A percentile compares a stretch with the other conserved stretches of the same genome.
Conservation (phyloP, 2,888 invertebrate genomes). For the Boloria selene region DNA sequence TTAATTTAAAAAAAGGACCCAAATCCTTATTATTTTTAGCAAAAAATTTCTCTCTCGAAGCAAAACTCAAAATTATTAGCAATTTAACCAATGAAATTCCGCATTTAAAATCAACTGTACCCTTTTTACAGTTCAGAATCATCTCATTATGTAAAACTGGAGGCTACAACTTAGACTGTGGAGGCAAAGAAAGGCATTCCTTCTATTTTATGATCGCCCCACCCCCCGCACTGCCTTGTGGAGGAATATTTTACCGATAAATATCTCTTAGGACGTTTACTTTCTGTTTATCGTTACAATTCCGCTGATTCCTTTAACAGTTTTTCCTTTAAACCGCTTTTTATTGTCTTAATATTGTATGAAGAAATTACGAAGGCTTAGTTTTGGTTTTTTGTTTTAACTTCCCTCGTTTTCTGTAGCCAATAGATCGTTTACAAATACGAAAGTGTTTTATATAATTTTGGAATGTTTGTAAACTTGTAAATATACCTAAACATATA, state of each 20-base stretch:
- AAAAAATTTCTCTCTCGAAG: constrained; percentile 6
- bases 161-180: constrained; percentile 30
- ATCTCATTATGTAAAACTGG: constrained; percentile 45
- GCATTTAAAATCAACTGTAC: constrained; percentile 20
- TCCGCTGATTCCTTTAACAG: constrained; percentile 74
- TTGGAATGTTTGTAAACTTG: no score
- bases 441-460: no score
- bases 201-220: constrained; percentile 63
- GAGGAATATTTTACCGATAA: constrained; percentile 75
- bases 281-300: constrained; percentile 74
- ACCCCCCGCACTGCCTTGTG: constrained; percentile 56
- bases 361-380: not conserved
- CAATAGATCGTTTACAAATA: no score
- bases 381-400: not conserved
- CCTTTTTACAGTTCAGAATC: constrained; percentile 21
- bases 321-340: constrained; percentile 67
- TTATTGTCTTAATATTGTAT: constrained; percentile 45
- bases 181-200: constrained; percentile 50
- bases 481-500: no score
- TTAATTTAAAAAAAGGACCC: no score
- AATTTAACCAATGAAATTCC: constrained; percentile 8
- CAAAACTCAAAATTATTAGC: constrained; percentile 13
- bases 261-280: constrained; percentile 71
- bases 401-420: not conserved
- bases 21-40: not conserved